These are phyloP conservation scores for Pollenia angustigena DNA, from an alignment of 2,888 invertebrate species.

Conservation along the genomic window DNA sequence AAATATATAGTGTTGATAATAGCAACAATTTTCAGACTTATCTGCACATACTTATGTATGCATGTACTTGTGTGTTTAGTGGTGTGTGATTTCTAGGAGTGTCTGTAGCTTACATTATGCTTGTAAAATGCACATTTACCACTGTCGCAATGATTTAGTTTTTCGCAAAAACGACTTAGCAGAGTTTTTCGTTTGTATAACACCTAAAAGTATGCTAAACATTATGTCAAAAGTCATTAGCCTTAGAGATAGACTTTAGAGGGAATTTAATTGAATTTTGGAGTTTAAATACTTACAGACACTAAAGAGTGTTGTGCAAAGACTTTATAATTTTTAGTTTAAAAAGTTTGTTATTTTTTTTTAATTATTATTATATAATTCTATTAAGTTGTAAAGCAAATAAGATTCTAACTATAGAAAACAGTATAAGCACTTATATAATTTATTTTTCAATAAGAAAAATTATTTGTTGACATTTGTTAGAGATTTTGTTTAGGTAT, in stretches of 20 bases:
- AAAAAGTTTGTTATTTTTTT: too few species aligned
- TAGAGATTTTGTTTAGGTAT: neutral
- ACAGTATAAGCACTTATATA: too few species aligned
- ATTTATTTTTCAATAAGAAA: too few species aligned
- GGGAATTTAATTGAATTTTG: slow-evolving; percentile 21
- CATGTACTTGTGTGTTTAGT: neutral
- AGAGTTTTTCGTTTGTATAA: neutral
- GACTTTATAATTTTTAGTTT: too few species aligned
- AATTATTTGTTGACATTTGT: neutral
- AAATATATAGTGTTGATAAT: slow-evolving; percentile 34
- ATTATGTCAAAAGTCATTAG: slow-evolving; percentile 36
- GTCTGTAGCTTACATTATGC: neutral
- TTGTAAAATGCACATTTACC: slow-evolving; percentile 41
- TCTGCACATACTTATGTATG: neutral
- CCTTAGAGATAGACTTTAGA: slow-evolving; percentile 13
- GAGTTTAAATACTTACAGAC: slow-evolving; percentile 6
- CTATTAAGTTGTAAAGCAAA: too few species aligned
- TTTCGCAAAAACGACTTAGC: slow-evolving; percentile 8
- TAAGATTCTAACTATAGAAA: too few species aligned
- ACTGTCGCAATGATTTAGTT: slow-evolving; percentile 9
- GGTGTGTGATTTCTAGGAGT: neutral
- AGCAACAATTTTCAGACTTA: neutral
- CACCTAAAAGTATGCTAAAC: slow-evolving; percentile 39
- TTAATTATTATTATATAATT: too few species aligned
- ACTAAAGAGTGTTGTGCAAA: neutral